These are phyloP conservation scores for Pectinophora gossypiella DNA, from an alignment of 1,140 invertebrate species.

Conservation along the genomic window DNA sequence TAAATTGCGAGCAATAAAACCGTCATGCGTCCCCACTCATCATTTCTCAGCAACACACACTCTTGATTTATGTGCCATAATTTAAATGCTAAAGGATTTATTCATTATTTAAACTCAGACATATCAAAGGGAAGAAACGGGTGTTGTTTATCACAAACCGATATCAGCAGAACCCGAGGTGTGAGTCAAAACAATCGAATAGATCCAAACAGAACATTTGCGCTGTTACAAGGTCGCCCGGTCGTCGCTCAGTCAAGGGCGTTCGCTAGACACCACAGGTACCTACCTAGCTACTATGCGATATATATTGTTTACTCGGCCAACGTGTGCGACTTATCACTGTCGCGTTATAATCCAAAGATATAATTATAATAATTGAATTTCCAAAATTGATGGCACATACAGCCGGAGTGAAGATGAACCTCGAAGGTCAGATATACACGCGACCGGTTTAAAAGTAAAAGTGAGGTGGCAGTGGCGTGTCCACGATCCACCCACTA, in stretches of 20 bases:
- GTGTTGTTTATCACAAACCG: too few relatives aligned
- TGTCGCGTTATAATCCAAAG: not conserved
- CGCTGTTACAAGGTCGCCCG: slow-evolving; percentile 60
- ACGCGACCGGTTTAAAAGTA: slow-evolving; percentile 65
- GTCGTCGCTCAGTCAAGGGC: slow-evolving; percentile 67
- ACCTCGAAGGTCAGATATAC: slow-evolving; percentile 47
- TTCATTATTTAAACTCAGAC: too few relatives aligned
- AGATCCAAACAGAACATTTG: slow-evolving; percentile 63
- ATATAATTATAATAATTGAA: slow-evolving; percentile 12
- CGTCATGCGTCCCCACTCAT: too few relatives aligned
- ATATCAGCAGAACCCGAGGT: not conserved
- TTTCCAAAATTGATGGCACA: too few relatives aligned
- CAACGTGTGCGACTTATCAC: too few relatives aligned
- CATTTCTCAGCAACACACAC: too few relatives aligned
- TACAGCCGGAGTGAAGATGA: slow-evolving; percentile 12
- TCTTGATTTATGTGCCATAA: too few relatives aligned
- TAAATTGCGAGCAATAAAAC: too few relatives aligned
- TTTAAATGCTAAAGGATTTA: too few relatives aligned
- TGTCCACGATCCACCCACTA: slow-evolving; percentile 71
- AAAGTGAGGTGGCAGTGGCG: slow-evolving; percentile 55
- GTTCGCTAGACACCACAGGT: slow-evolving; percentile 55
- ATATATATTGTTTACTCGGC: not conserved
- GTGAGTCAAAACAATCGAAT: slow-evolving; percentile 41
- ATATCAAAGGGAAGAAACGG: too few relatives aligned
- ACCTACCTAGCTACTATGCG: slow-evolving; percentile 9